Evolutionary conservation across 2,113 vertebrate genomes (phyloP), one percentile per base, ranked within the genome.

Genomic region (Grantiella picta): DNA sequence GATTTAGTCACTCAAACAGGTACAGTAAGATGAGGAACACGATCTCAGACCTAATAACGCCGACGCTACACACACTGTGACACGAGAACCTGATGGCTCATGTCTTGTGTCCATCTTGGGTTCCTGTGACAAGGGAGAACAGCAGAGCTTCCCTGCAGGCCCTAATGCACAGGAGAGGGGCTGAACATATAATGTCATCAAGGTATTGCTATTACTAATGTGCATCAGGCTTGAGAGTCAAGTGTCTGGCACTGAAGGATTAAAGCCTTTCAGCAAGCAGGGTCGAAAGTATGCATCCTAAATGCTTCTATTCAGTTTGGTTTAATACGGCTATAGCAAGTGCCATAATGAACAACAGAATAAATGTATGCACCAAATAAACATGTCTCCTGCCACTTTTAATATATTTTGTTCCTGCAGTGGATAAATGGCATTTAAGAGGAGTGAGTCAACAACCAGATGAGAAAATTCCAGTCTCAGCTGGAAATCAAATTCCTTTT

Each of bases 11-110:
- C 85, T 73, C 60, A 9, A 63, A 82, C 73, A 87, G 69, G 61
- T 72, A 72, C 66, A 80, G 59, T 2, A 11, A 71, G 78, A 42
- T 18, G 65, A 92, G 63, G 71, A 92, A 71, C 44, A 3, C 1
- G 2, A 42, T 4, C 72, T 47, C 4, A 68, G 52, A 47, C 27
- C n/a, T 12, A 35, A 1, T 1, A 27, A 65, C 4, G 19, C 45
- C 7, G 15, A 68, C 10, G 2, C n/a, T 10, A 2, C 1, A 33
- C 3, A 10, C 47, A 35, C 68, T 0, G 22, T 1, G 40, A 36
- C 15, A 13, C 17, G 82, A 47, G 60, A 25, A 17, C 38, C 52
- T 5, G 1, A 19, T 0, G 79, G 50, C 70, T 68, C 5, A 0
- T 24, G 49, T 2, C 70, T 27, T 10, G 38, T 9, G 44, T 49